Conservation (phyloP, 2,113 vertebrate species). For the Archilochus colubris region DNA sequence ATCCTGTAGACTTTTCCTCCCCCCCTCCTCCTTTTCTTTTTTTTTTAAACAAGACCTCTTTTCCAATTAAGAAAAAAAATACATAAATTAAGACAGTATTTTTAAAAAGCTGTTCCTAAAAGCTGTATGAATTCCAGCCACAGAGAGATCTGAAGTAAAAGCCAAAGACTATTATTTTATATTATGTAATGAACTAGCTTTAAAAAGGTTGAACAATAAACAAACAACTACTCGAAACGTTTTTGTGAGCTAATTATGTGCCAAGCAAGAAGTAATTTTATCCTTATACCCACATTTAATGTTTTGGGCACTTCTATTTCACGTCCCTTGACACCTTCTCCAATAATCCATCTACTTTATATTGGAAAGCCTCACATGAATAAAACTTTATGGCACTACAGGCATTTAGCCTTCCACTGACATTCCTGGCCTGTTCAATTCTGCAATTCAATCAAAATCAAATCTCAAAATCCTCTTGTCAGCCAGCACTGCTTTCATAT, state of each 20-base stretch:
- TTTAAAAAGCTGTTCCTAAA: constrained; percentile 10
- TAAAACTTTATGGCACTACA: constrained; percentile 86
- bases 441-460: constrained; percentile 88
- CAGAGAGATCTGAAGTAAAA: not conserved
- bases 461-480: constrained; percentile 88
- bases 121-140: not conserved
- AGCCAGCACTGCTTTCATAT: constrained; percentile 82
- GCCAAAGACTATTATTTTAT: not conserved
- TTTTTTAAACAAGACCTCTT: not conserved
- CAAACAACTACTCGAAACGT: constrained; percentile 60
- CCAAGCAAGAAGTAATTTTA: constrained; percentile 76
- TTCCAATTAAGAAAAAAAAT: not conserved
- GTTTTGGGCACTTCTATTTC: constrained; percentile 79
- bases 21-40: not conserved
- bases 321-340: constrained; percentile 81
- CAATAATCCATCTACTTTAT: constrained; percentile 85
- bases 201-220: constrained; percentile 48
- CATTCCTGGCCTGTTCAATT: constrained; percentile 85
- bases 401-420: constrained; percentile 85
- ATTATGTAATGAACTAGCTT: not conserved
- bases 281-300: constrained; percentile 70
- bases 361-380: constrained; percentile 86
- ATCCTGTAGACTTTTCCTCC: not conserved
- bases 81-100: not conserved
- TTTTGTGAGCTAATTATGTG: constrained; percentile 71